These are phyloP conservation scores for Mugil cephalus DNA, from an alignment of 2,113 vertebrate genomes.

Conservation along the genomic window DNA sequence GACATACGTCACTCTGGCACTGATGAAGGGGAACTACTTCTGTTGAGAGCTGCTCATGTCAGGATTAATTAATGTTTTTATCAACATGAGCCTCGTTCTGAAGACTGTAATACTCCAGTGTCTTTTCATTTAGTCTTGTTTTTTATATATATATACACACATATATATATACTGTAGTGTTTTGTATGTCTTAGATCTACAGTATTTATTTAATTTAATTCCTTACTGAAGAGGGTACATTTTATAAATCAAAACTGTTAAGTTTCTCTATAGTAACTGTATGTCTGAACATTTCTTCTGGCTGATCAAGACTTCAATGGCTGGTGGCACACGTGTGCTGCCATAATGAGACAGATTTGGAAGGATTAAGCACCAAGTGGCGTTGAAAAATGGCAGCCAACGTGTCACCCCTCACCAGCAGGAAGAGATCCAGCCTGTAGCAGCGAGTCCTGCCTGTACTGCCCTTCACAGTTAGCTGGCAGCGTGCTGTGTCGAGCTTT, in stretches of 20 bases:
- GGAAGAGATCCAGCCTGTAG: slow-evolving; percentile 62
- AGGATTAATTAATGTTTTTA: neutral
- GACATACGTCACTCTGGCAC: no score
- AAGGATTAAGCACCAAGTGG: slow-evolving; percentile 77
- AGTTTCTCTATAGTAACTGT: neutral
- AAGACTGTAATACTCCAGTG: neutral
- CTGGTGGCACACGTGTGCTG: slow-evolving; percentile 62
- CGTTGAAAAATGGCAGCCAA: slow-evolving; percentile 74
- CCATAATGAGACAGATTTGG: slow-evolving; percentile 79
- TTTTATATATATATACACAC: no score
- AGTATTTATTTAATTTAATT: no score
- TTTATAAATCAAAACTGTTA: no score
- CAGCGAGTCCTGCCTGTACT: slow-evolving; percentile 40
- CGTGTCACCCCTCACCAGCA: slow-evolving; percentile 64
- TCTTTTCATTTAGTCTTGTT: neutral
- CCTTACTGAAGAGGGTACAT: no score
- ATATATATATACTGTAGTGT: neutral
- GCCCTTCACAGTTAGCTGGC: slow-evolving; percentile 59
- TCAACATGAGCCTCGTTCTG: neutral
- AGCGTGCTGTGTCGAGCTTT: slow-evolving; percentile 46
- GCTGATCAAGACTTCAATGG: slow-evolving; percentile 35
- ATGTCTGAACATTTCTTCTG: slow-evolving; percentile 19
- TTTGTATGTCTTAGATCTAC: no score
- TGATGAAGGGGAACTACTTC: slow-evolving; percentile 4
- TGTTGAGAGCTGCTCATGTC: neutral